Base-by-base conservation (phyloP, 2,888 invertebrate genomes). In the Leptinotarsa peninsularis region DNA sequence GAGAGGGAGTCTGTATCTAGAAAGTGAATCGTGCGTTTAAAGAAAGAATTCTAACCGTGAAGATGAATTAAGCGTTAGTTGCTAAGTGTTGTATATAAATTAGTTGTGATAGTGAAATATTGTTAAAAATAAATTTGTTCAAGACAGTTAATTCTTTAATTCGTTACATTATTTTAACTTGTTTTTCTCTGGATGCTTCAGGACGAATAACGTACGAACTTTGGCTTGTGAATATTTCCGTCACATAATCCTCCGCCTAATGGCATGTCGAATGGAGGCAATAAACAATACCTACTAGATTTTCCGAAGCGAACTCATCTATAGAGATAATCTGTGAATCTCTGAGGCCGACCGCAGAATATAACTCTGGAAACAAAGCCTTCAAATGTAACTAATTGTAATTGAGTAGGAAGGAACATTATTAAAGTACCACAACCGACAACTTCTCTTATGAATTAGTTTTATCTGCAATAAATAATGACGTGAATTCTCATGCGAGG, bases 381-480 rank as follows among this genome's bases (percentile, higher is more conserved):
- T 76, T 78, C 70, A 74, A 76, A 79, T 76, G 75, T 78, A 80
- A 78, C 76, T 78, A 79, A 80, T 79, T 76, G 76, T 79, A 80
- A 81, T 77, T 80, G 78, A 79, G 75, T 80, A 79, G 79, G 79
- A 80, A 80, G 76, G 75, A 79, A 76, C 77, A 74, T 76, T 79
- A 78, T 79, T 81, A 80, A 79, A 75, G 78, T 66, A 79, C 73
- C 72, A 76, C 76, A 76, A 72, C 75, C 79, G 77, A 71, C 76
- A 73, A 80, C 78, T 80, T 66, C 79, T 80, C 82, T 83, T 84
- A 83, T 82, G 84, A 84, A 84, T 84, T 84, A 84, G 71, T 76
- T 85, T 85, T 84, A 84, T 85, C 85, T 84, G 83, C 84, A 82
- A 84, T 84, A 84, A 85, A 84, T 85, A 85, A 85, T 85, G 84